These are phyloP conservation scores for Cranoglanis bouderius DNA, from an alignment of 2,113 vertebrate species.

Conservation along the genomic window DNA sequence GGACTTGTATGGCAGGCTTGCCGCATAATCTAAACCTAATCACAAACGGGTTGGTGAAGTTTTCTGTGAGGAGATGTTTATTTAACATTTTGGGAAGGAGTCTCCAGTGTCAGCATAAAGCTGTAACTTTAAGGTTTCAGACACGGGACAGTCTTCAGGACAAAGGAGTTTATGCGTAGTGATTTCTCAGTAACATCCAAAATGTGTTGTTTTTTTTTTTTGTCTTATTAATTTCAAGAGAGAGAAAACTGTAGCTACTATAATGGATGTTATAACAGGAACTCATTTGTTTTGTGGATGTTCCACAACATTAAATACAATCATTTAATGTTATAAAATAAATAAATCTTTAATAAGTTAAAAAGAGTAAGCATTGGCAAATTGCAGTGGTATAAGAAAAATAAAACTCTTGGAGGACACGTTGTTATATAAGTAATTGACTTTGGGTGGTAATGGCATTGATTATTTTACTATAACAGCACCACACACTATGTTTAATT, in stretches of 20 bases:
- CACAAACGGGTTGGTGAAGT: neutral
- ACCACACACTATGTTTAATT: neutral
- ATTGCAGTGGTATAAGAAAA: neutral
- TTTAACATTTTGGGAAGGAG: neutral
- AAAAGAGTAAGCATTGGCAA: neutral
- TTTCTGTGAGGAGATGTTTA: neutral
- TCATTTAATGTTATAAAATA: no score
- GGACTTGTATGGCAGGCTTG: neutral
- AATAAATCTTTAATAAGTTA: neutral
- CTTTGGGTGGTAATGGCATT: neutral
- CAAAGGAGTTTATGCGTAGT: neutral
- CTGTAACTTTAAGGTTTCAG: neutral
- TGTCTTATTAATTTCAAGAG: neutral
- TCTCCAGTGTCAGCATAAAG: neutral
- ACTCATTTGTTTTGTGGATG: neutral
- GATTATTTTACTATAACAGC: neutral
- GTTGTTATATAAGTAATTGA: neutral
- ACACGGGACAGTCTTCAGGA: neutral
- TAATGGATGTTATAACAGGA: neutral
- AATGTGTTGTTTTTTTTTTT: neutral
- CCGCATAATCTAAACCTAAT: neutral
- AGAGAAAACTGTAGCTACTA: neutral
- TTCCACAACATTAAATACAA: neutral
- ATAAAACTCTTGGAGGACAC: neutral
- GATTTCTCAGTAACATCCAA: neutral